Base-by-base conservation (phyloP, 1,140 invertebrate genomes). In the Drosophila pseudoananassae region DNA sequence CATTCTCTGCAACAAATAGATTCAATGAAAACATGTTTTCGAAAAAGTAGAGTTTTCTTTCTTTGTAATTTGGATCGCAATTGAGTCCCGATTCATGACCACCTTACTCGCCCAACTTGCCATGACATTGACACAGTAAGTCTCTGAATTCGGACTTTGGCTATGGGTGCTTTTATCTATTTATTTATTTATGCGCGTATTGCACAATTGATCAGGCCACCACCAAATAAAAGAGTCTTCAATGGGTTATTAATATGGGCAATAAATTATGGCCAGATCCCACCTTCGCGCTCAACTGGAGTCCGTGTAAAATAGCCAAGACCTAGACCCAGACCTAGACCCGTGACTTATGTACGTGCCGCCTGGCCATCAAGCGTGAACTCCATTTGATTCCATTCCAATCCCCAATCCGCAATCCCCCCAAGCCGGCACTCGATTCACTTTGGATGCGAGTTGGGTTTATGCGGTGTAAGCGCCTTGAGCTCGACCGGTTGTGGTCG, bases 81-180 rank as follows among this genome's bases (percentile, higher is more conserved):
- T 36, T 36, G 33, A 36, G 31, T 43, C 58, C 25, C 20, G 31
- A 47, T 45, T 9, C 23, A 45, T 23, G 56, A 83, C 64, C 63
- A 64, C 60, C 72, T 84, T 82, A 29, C 61, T 66, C 69, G 75
- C 60, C 58, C 80, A 61, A 33, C 38, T 76, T 55, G 46, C 82
- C 82, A 51, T 87, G 82, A 82, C 82, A 85, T 87, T 85, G 82
- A 88, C 83, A 87, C 46, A 85, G 64, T 87, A 76, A 87, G 73
- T 60, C 59, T 63, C 71, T 45, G 29, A n/a, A 43, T 64, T 52
- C 23, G 27, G 54, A 17, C 33, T 76, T 77, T 76, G 61, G 36
- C 51, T 52, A 51, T 25, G 20, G 20, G 20, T 2, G 27, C 43
- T 33, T 73, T 49, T 51, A 36, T 36, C 45, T 77, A 51, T 76